Percentiles rank a stretch among this genome's conserved stretches.
Conservation (phyloP, 2,113 vertebrate species). For the Daubentonia madagascariensis region DNA sequence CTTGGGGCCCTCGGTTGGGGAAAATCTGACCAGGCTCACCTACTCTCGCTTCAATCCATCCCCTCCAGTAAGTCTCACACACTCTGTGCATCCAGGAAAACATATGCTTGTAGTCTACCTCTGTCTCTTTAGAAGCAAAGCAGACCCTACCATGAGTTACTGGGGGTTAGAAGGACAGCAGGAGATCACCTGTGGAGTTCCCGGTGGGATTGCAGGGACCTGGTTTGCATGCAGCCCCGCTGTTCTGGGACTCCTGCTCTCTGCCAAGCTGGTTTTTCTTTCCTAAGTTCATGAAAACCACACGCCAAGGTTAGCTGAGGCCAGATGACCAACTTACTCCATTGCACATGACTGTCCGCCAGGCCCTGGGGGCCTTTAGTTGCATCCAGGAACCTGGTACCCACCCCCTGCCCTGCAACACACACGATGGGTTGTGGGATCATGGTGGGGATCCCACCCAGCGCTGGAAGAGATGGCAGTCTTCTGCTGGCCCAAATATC, state of each 20-base stretch:
- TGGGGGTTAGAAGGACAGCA: neutral
- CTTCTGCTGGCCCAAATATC: neutral
- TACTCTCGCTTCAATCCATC: no score
- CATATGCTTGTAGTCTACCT: no score
- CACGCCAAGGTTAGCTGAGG: neutral
- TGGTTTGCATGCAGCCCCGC: neutral
- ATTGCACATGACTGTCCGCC: neutral
- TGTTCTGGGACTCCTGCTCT: neutral
- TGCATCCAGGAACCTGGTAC: neutral
- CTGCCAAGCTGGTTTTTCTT: neutral
- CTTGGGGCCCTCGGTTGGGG: neutral
- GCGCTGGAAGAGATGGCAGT: neutral
- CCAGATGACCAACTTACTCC: neutral
- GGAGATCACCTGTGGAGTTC: rapidly evolving
- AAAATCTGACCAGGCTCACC: no score
- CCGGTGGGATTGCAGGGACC: neutral
- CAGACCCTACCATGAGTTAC: rapidly evolving
- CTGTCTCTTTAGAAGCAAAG: neutral
- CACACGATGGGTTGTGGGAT: neutral
- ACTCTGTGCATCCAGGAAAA: neutral
- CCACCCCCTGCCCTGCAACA: neutral
- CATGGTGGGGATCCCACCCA: no score
- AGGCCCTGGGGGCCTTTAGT: neutral
- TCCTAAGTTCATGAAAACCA: neutral
- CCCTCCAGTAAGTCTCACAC: neutral